Evolutionary conservation across 2,888 invertebrate species (phyloP), one percentile per base, ranked within the genome.

Genomic region (Steinernema carpocapsae): DNA sequence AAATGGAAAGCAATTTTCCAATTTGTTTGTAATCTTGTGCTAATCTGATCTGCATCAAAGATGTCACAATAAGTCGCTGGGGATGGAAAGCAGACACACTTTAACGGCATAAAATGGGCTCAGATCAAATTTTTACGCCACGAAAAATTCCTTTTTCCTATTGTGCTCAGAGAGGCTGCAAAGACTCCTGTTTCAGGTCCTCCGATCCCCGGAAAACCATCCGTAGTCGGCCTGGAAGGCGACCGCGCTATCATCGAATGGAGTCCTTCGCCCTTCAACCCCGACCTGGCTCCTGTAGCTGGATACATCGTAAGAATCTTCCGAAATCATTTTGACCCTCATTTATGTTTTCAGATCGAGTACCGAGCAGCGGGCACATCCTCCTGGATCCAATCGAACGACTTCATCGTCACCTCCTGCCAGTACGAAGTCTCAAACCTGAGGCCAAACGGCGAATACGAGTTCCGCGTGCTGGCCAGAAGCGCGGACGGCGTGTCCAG

Each of bases 401-500:
- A 87, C 76, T 74, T 74, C 70, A 77, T 83, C 10, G 74, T 81
- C 42, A 70, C 74, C 14, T 80, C 77, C 4, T 76, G 74, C 37
- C 56, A 76, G 22, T 82, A 79, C 72, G 76, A 78, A 64, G 87
- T 87, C 43, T 76, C 77, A 52, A 84, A 84, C 52, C 80, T 87
- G 14, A 80, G 87, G 0, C 87, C 87, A 17, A 85, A 86, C 74
- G 87, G 86, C n/a, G 86, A 87, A 19, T 87, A 87, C 76, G 87
- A 87, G 76, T 87, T 87, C 73, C 82, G 87, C 26, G 83, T 88
- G 1, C 72, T 84, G 48, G 86, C 83, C 12, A 78, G 82, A 43
- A 85, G 85, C 70, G 79, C 80, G 14, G 85, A 86, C 37, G 87
- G 86, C 4, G 75, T 79, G 17, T 81, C 80, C 26, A 77, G 71